Percentiles rank a stretch among this genome's conserved stretches.
Evolutionary conservation across 2,113 vertebrate genomes (phyloP).

Genomic region (Hippocampus abdominalis): DNA sequence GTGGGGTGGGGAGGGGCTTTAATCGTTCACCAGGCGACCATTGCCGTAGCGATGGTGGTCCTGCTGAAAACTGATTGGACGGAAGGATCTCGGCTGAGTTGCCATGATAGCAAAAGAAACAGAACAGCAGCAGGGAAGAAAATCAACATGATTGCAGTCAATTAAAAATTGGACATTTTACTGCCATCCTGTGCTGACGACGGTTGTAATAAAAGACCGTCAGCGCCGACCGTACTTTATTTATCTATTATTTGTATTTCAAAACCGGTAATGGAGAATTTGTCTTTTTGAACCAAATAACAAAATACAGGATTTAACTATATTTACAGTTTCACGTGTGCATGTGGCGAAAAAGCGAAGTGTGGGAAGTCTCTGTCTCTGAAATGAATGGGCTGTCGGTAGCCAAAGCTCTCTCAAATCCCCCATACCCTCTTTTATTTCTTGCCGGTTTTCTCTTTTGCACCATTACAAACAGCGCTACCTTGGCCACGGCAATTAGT

Average conservation of each 20-base stretch:
- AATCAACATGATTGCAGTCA: slow-evolving; percentile 68
- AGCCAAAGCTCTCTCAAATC: neutral
- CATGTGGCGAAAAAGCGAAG: neutral
- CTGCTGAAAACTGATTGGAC: slow-evolving; percentile 76
- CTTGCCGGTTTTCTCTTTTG: neutral
- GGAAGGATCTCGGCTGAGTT: slow-evolving; percentile 71
- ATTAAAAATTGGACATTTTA: neutral
- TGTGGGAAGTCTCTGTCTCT: neutral
- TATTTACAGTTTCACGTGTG: neutral
- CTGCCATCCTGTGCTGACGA: slow-evolving; percentile 44
- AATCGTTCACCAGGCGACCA: slow-evolving; percentile 74
- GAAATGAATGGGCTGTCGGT: neutral
- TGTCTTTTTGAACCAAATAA: neutral
- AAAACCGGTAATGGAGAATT: too few relatives aligned
- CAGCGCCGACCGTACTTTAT: neutral
- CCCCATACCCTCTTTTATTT: neutral
- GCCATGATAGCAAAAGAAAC: slow-evolving; percentile 69
- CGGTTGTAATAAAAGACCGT: neutral
- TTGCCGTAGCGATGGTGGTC: slow-evolving; percentile 75
- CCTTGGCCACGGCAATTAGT: too few relatives aligned
- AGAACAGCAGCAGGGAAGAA: slow-evolving; percentile 73
- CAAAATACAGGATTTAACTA: neutral
- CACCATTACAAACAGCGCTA: too few relatives aligned
- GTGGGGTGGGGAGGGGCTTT: slow-evolving; percentile 67
- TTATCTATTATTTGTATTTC: too few relatives aligned